Evolutionary conservation across 2,888 invertebrate genomes (phyloP), one percentile per base, ranked within the genome.

Genomic region (Leucophenga montana): DNA sequence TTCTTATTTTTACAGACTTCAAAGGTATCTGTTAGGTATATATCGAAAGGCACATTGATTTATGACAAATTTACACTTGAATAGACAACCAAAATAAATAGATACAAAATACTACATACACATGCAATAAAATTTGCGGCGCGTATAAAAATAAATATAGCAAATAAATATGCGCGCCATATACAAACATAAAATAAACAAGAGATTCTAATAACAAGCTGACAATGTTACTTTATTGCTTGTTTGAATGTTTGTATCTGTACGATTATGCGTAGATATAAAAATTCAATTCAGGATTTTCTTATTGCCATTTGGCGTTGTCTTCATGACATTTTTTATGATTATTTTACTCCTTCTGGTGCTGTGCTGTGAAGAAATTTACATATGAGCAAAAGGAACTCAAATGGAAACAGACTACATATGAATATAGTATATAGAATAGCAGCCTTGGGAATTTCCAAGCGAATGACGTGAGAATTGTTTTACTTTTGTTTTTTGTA

Each of bases 391-490:
- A 57, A 39, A 57, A 68, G 72, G 31, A 59, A 72, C 66, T 70
- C 22, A 54, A 59, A 70, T 59, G 72, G 57, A 31, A 70, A 59
- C 11, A 68, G 72, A 72, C 72, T 72, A 62, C 18, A 31, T 74
- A 72, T 27, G 27, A 27, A 27, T 77, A 72, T 73, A n/a, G n/a
- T n/a, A 68, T 64, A 68, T 67, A 71, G 72, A 78, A 84, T 85
- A 80, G 79, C 83, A 78, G 77, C 75, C 84, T 78, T 77, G 85
- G 86, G 85, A 85, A 86, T 86, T 76, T 73, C 71, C 77, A 85
- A 86, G 85, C 85, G 85, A 83, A 88, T 85, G 86, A 85, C 82
- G 86, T 86, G 87, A 82, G 86, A 87, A 88, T 87, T 88, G 83
- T 79, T 79, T 83, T 73, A 71, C 70, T 66, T 61, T 67, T 53